A percentile compares a stretch with the other conserved stretches of the same genome.
These are phyloP conservation scores for Macrosiphum euphorbiae DNA, from an alignment of 2,888 invertebrate species.

Conservation along the genomic window DNA sequence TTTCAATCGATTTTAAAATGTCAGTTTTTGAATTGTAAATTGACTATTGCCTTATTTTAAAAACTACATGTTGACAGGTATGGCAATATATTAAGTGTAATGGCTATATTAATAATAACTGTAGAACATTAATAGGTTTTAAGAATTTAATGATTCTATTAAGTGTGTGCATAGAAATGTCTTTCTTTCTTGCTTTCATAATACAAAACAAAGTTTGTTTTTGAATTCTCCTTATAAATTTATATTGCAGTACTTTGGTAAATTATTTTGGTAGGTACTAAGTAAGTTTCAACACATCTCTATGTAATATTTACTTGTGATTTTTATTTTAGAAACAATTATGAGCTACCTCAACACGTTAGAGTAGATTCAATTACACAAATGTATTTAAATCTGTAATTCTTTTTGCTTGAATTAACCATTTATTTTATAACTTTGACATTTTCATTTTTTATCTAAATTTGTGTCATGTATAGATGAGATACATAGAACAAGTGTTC, in stretches of 20 bases:
- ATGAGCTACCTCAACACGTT: neutral
- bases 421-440: neutral
- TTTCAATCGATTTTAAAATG: slow-evolving; percentile 48
- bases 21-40: slow-evolving; percentile 47
- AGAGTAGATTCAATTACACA: neutral
- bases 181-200: neutral
- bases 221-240: neutral
- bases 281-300: neutral
- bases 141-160: neutral
- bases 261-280: too few relatives aligned
- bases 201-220: neutral
- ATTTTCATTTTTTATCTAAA: neutral
- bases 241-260: neutral
- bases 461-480: neutral
- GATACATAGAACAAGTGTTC: neutral
- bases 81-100: slow-evolving; percentile 21
- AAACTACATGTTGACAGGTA: slow-evolving; percentile 43
- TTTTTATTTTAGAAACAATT: neutral
- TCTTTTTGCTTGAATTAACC: neutral
- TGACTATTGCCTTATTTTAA: slow-evolving; percentile 47
- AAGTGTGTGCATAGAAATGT: neutral
- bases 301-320: neutral
- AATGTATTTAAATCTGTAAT: neutral
- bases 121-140: neutral
- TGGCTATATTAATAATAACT: slow-evolving; percentile 15